phyloP scores from a whole-genome alignment of 2,888 invertebrate genomes.

The Calameuta pallipes region DNA sequence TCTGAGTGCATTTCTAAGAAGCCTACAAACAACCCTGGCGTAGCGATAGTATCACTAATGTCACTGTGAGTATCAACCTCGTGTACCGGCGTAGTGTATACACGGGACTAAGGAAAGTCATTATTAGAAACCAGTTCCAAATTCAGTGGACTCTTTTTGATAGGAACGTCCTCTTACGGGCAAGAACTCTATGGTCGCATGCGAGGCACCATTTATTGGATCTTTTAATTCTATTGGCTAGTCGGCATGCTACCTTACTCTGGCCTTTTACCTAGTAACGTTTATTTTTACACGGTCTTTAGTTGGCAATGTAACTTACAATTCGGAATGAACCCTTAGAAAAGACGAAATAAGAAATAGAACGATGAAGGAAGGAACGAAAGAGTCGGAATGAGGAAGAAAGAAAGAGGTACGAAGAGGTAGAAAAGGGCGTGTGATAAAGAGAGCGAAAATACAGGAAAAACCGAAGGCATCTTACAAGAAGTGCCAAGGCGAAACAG shows the following conservation, averaged over 20 bases:
- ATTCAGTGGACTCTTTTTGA: not conserved
- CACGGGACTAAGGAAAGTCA: not conserved
- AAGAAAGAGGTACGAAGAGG: not conserved
- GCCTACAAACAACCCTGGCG: not conserved
- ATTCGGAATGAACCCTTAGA: not conserved
- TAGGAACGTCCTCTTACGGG: not conserved
- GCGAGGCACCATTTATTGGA: not conserved
- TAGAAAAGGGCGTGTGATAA: constrained; percentile 7
- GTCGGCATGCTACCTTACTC: not conserved
- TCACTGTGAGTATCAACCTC: not conserved
- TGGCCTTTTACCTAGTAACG: not conserved
- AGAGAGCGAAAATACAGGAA: not conserved
- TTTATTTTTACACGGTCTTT: not conserved
- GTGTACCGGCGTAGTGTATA: not conserved
- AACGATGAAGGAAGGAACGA: not conserved
- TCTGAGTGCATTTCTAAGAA: not conserved
- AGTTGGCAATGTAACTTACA: not conserved
- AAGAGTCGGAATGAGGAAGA: not conserved
- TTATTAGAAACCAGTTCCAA: not conserved
- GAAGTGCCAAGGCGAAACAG: constrained; percentile 9
- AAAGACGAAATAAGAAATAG: too few relatives aligned
- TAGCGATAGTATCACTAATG: not conserved
- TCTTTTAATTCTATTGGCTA: not conserved
- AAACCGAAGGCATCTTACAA: constrained; percentile 8
- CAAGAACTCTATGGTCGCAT: not conserved